Percentiles rank a stretch among this genome's conserved stretches.
These are phyloP conservation scores for Percopsis transmontana DNA, from an alignment of 2,113 vertebrate species.

Conservation along the genomic window DNA sequence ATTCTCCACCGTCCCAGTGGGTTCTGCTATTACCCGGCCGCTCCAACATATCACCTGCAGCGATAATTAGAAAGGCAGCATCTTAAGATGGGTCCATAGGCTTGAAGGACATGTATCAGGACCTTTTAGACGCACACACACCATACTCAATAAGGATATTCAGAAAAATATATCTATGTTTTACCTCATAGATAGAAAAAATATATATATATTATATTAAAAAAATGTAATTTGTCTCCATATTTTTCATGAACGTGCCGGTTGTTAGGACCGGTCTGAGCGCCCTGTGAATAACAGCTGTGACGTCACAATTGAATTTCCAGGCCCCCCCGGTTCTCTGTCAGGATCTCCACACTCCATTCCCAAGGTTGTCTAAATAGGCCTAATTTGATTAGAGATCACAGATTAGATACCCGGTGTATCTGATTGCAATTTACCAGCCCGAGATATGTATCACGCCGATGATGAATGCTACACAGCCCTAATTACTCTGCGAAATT, in stretches of 20 bases:
- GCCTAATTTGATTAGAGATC: conserved; percentile 78
- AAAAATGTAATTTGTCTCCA: not conserved
- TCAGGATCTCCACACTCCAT: conserved; percentile 71
- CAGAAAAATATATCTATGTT: not conserved
- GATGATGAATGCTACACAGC: conserved; percentile 68
- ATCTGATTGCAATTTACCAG: conserved; percentile 79
- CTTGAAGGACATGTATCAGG: conserved; percentile 45
- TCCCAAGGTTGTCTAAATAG: conserved; percentile 76
- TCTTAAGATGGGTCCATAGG: conserved; percentile 64
- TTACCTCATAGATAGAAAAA: not conserved
- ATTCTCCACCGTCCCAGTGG: conserved; percentile 75
- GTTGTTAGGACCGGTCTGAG: conserved; percentile 82
- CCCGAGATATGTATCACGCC: conserved; percentile 70
- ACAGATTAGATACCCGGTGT: conserved; percentile 73
- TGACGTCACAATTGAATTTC: conserved; percentile 86
- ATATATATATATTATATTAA: conserved; percentile 20
- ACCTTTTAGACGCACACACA: not conserved
- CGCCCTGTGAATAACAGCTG: conserved; percentile 83
- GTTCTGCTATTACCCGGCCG: conserved; percentile 69
- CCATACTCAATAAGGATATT: too few species aligned
- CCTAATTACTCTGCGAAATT: conserved; percentile 64
- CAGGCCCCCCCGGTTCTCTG: conserved; percentile 86
- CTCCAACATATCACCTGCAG: conserved; percentile 76
- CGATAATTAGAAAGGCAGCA: conserved; percentile 76
- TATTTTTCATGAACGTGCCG: conserved; percentile 74